phyloP scores from a whole-genome alignment of 1,140 invertebrate genomes.

The Proctacanthus coquilletti region DNA sequence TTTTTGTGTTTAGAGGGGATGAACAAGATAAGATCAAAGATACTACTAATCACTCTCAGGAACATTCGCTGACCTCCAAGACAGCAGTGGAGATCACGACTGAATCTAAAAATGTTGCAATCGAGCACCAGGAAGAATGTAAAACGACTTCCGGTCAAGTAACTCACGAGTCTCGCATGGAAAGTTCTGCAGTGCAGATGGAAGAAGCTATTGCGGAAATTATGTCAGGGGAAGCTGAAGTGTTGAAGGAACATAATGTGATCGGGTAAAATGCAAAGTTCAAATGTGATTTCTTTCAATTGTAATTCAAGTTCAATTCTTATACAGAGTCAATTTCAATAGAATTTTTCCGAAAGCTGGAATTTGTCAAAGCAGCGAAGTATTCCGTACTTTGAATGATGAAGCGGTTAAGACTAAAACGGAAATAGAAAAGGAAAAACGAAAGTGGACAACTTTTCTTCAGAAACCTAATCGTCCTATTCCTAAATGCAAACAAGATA shows the following conservation, averaged over 20 bases:
- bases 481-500: constrained; percentile 32
- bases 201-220: constrained; percentile 50
- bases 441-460: constrained; percentile 51
- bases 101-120: no score
- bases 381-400: constrained; percentile 45
- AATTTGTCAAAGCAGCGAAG: constrained; percentile 49
- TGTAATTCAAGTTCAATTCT: no score
- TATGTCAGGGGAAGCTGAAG: constrained; percentile 48
- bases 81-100: no score
- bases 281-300: not conserved
- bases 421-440: constrained; percentile 39
- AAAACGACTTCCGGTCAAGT: no score
- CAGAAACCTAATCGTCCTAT: constrained; percentile 49
- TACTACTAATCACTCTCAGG: no score
- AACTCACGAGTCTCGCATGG: no score
- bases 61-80: no score
- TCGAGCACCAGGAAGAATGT: no score
- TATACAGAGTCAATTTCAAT: constrained; percentile 48
- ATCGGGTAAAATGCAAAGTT: constrained; percentile 35
- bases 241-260: constrained; percentile 44
- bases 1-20: not conserved
- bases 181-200: constrained; percentile 32
- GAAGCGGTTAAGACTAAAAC: constrained; percentile 31
- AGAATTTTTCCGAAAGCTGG: constrained; percentile 46
- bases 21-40: not conserved